phyloP scores from a whole-genome alignment of 2,113 vertebrate species.

The Empidonax alnorum region DNA sequence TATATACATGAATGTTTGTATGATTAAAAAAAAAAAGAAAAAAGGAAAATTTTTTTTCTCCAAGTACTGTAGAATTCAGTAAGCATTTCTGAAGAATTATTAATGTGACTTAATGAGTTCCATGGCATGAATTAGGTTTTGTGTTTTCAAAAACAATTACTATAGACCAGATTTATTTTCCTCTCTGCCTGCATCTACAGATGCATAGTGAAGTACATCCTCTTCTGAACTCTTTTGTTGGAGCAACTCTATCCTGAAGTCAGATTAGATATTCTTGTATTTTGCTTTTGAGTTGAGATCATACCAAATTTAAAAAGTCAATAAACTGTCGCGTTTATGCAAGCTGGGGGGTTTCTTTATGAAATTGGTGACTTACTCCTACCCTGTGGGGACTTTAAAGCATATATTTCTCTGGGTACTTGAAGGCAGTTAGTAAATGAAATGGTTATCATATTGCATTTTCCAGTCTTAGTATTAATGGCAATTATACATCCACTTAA shows the following conservation, averaged over 20 bases:
- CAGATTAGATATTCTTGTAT: not conserved
- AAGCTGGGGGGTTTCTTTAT: not conserved
- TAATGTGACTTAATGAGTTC: not conserved
- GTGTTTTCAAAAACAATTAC: not conserved
- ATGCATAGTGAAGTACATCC: not conserved
- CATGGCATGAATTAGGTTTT: not conserved
- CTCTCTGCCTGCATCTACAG: not conserved
- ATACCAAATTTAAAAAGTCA: not conserved
- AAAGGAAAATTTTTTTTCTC: not conserved
- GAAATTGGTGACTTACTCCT: not conserved
- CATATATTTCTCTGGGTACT: not conserved
- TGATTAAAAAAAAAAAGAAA: not conserved
- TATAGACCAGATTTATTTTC: not conserved
- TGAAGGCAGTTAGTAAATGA: not conserved
- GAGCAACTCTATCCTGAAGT: not conserved
- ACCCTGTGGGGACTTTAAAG: fast-evolving
- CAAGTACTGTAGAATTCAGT: not conserved
- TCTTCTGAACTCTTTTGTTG: not conserved
- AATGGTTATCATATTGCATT: not conserved
- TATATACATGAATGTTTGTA: fast-evolving
- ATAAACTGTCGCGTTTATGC: not conserved
- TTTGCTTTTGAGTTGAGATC: not conserved
- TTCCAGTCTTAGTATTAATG: not conserved
- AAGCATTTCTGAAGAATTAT: not conserved
- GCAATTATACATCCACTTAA: not conserved